These are phyloP conservation scores for Momotus momota DNA, from an alignment of 2,797 vertebrate species.

Conservation along the genomic window DNA sequence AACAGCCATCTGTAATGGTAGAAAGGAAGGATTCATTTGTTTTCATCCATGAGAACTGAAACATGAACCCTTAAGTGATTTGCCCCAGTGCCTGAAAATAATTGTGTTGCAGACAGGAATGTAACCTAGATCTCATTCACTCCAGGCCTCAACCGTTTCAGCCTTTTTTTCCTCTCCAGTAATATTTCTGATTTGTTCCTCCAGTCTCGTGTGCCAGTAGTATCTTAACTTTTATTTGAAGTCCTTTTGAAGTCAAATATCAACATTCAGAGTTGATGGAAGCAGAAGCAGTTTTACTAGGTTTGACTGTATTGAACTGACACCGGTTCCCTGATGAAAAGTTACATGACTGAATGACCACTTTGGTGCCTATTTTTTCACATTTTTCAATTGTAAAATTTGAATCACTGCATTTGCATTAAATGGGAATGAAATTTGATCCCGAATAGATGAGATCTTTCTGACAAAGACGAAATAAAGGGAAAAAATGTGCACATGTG, in stretches of 20 bases:
- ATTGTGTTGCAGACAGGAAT: neutral
- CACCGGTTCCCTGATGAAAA: neutral
- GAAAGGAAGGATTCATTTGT: neutral
- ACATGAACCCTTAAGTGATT: neutral
- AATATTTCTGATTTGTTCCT: neutral
- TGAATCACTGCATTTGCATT: neutral
- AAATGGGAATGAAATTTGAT: neutral
- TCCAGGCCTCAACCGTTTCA: neutral
- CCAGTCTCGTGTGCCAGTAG: accelerated
- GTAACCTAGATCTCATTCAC: neutral
- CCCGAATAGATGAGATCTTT: neutral
- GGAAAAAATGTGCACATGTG: neutral
- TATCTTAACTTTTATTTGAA: neutral
- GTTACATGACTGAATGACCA: neutral
- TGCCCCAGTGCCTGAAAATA: neutral
- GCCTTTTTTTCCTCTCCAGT: neutral
- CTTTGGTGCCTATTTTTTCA: neutral
- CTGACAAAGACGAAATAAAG: neutral
- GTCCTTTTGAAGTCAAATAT: neutral
- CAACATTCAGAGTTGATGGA: neutral
- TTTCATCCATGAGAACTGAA: neutral
- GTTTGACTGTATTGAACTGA: neutral
- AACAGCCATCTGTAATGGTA: accelerated
- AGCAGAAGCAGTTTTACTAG: neutral
- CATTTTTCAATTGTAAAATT: neutral